Base-by-base conservation (phyloP, 2,888 invertebrate genomes). In the Dione juno region DNA sequence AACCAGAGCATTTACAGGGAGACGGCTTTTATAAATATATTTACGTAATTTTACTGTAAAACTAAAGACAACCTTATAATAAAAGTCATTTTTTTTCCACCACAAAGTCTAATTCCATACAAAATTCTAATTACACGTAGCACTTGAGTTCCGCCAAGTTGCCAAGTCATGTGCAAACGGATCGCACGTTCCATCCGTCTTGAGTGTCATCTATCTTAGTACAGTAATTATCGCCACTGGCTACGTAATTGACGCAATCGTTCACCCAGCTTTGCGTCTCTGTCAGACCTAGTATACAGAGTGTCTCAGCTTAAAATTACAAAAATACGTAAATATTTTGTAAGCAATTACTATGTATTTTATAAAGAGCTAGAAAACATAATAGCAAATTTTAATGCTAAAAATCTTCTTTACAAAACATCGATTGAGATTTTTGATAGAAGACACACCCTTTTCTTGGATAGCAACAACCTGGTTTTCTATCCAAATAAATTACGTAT, bases 241-340 rank as follows among this genome's bases (percentile, higher is more conserved):
- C 66, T 73, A 68, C 67, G 70, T 83, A 82, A 82, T 82, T 81
- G 80, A 76, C 67, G 74, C 76, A 76, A 83, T 83, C 82, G 72
- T 75, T 83, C 82, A 82, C 77, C 45, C 63, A 19, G 70, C 45
- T 70, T 35, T 67, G 63, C 68, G 69, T 54, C 71, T 28, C 3
- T 54, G 35, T 45, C 28, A 21, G 21, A 3, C 7, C 13, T 13
- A 14, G 8, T 53, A 8, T 53, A 1, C 21, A 53, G 14, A 28
- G 21, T 21, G 11, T 21, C 5, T 52, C 6, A 1, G 28, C 19
- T 28, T 28, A 53, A 52, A 19, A 21, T 52, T 21, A 3, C n/a
- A 21, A 16, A 52, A 19, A 52, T 52, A 16, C 19, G 41, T 41
- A n/a, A n/a, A n/a, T n/a, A n/a, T n/a, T n/a, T n/a, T n/a, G n/a